Base-by-base conservation (phyloP, 2,888 invertebrate species). In the Tetragonisca angustula region DNA sequence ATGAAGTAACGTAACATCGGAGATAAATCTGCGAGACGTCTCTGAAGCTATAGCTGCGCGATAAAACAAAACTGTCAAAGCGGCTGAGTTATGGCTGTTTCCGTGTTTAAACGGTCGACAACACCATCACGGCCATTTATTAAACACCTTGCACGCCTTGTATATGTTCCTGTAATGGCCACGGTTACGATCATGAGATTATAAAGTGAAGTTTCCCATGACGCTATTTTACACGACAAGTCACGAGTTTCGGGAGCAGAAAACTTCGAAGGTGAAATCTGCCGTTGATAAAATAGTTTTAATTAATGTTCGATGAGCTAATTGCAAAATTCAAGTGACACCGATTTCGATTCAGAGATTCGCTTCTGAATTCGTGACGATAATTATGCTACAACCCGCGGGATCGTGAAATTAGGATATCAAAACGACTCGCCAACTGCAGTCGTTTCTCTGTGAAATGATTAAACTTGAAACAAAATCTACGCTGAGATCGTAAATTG, bases 31-130 rank as follows among this genome's bases (percentile, higher is more conserved):
- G 9, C 5, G 54, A 24, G 50, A 11, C 19, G 27, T 32, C 43
- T 43, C 43, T 43, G 43, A 67, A 61, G 21, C 15, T 50, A 17
- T 68, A 21, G 15, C 4, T 43, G 11, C 9, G 15, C 61, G 67
- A 77, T 71, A 54, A 76, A 62, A 54, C 64, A 62, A 72, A 81
- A 43, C 21, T 67, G 61, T 78, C 54, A 32, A 68, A 43, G 13
- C 6, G 27, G 43, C 54, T 17, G n/a, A 49, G n/a, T 13, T 21
- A 24, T 36, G 32, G 19, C 9, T 54, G 49, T 68, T 78, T 54
- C 36, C 32, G 24, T 4, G 17, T n/a, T 49, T 43, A 9, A 67
- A 67, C 54, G 54, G 67, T 54, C 21, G 9, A 49, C n/a, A 43
- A 27, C 54, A 17, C 15, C 36, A 52, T 27, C 19, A 43, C 19